phyloP scores from a whole-genome alignment of 2,797 vertebrate genomes.

The Lithobates pipiens region DNA sequence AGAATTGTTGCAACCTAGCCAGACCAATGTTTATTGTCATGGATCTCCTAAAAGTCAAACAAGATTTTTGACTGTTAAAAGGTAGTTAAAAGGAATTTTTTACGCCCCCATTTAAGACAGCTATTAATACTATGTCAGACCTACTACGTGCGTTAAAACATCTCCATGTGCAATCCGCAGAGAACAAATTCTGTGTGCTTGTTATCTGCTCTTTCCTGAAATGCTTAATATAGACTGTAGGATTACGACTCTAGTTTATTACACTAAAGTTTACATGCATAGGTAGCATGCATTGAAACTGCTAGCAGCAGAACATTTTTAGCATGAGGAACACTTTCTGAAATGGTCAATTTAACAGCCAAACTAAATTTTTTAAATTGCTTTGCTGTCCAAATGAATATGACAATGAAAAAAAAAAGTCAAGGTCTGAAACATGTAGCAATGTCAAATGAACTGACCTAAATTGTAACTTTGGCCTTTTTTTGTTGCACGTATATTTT shows the following conservation, averaged over 20 bases:
- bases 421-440: background rate
- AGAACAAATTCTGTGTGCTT: background rate
- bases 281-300: too few species aligned
- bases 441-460: background rate
- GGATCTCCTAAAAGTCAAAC: conserved; percentile 38
- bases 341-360: too few species aligned
- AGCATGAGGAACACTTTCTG: too few species aligned
- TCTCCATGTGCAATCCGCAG: background rate
- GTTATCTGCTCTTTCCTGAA: background rate
- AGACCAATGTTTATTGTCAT: conserved; percentile 45
- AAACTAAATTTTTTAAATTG: too few species aligned
- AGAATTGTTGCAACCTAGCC: conserved; percentile 55
- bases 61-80: conserved; percentile 7
- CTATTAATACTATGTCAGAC: conserved; percentile 2
- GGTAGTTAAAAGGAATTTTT: conserved; percentile 26
- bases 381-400: too few species aligned
- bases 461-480: background rate
- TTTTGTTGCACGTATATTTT: background rate
- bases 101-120: conserved; percentile 13
- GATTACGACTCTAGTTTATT: too few species aligned
- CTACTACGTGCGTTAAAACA: conserved; percentile 12
- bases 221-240: background rate
- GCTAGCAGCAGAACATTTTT: too few species aligned
- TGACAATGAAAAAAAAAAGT: too few species aligned
- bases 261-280: background rate